Evolutionary conservation across 2,888 invertebrate species (phyloP).

Genomic region (Amphipyra tragopoginis): DNA sequence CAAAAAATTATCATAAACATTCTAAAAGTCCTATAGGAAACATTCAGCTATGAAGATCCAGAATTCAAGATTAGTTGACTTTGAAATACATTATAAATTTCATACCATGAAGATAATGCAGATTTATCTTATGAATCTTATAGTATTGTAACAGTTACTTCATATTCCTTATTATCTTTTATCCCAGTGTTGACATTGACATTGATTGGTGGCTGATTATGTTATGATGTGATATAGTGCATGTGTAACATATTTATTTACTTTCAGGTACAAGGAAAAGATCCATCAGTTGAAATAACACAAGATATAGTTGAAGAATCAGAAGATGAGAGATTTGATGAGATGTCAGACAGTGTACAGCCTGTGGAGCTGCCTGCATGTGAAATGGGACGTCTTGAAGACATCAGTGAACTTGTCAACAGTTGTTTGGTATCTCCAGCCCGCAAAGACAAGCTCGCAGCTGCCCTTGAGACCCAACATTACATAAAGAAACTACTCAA

Average conservation of each 20-base stretch:
- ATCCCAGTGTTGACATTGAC: constrained; percentile 23
- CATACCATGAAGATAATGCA: constrained; percentile 6
- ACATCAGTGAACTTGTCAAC: constrained; percentile 97
- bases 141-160: constrained; percentile 12
- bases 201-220: constrained; percentile 21
- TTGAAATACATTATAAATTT: constrained; percentile 11
- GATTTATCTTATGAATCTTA: constrained; percentile 8
- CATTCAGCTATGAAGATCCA: background rate
- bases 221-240: constrained; percentile 17
- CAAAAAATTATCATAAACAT: background rate
- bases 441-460: constrained; percentile 97
- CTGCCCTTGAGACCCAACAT: constrained; percentile 97
- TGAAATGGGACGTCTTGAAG: constrained; percentile 97
- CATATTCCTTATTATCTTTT: constrained; percentile 10
- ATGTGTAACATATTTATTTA: constrained; percentile 22
- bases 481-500: constrained; percentile 98
- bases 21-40: constrained; percentile 33
- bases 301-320: constrained; percentile 99
- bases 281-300: constrained; percentile 99
- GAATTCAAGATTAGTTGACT: background rate
- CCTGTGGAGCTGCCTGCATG: constrained; percentile 98
- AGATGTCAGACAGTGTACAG: constrained; percentile 98
- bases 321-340: constrained; percentile 99
- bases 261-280: constrained; percentile 98
- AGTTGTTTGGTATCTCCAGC: constrained; percentile 96